Evolutionary conservation across 2,888 invertebrate genomes (phyloP).

Genomic region (Drosophila koepferae): DNA sequence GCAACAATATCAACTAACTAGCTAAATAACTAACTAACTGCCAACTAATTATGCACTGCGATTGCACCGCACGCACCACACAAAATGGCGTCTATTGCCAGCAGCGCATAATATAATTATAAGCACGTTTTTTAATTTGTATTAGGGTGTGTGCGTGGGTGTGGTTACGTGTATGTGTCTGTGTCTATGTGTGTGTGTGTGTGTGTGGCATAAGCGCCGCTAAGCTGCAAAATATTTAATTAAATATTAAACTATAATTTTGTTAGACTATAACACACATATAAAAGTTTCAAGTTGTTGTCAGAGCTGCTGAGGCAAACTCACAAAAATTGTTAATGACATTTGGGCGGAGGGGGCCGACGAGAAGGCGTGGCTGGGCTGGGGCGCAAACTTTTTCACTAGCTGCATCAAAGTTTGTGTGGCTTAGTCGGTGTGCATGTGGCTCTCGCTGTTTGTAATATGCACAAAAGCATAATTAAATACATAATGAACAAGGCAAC

Average conservation of each 20-base stretch:
- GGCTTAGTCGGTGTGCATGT: conserved; percentile 47
- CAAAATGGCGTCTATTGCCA: conserved; percentile 29
- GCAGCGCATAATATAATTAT: conserved; percentile 57
- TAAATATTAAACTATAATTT: conserved; percentile 76
- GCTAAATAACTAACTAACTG: conserved; percentile 27
- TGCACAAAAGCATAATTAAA: conserved; percentile 80
- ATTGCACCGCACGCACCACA: conserved; percentile 44
- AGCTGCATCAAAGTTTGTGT: conserved; percentile 57
- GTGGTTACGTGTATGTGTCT: too few species aligned
- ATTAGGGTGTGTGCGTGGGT: not conserved
- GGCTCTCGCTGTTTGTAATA: conserved; percentile 47
- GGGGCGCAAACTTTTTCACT: conserved; percentile 46
- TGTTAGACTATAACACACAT: conserved; percentile 63
- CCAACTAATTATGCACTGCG: conserved; percentile 59
- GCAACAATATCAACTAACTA: conserved; percentile 20
- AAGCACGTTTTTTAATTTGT: conserved; percentile 28
- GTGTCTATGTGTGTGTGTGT: not conserved
- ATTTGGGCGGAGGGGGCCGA: conserved; percentile 47
- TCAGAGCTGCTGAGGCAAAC: conserved; percentile 50
- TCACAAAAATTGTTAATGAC: conserved; percentile 72
- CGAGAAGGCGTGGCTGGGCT: conserved; percentile 19
- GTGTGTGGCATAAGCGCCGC: conserved; percentile 41
- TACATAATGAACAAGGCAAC: conserved; percentile 79
- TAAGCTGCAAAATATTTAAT: conserved; percentile 71
- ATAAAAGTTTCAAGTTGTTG: conserved; percentile 68